A percentile compares a stretch with the other conserved stretches of the same genome.
phyloP scores from a whole-genome alignment of 2,113 vertebrate genomes.

The Ivindomyrus marchei region DNA sequence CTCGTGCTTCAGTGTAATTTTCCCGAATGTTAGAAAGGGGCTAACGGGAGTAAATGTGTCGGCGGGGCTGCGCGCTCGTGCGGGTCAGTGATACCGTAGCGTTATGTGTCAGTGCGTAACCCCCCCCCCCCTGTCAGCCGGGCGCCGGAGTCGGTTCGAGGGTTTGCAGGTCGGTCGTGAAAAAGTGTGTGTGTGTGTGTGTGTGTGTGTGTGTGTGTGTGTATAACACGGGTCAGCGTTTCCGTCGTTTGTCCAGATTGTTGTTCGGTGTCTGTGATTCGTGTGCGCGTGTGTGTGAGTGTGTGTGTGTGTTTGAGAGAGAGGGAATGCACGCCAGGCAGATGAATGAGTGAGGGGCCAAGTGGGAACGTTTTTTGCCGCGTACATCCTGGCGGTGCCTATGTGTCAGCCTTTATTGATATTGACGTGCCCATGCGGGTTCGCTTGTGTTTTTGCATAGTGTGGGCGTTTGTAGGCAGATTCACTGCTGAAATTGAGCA shows the following conservation, averaged over 20 bases:
- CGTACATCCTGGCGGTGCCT: neutral
- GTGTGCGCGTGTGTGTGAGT: neutral
- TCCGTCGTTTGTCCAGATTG: conserved; percentile 19
- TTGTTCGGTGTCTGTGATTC: conserved; percentile 9
- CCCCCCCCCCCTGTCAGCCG: neutral
- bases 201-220: neutral
- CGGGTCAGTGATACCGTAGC: neutral
- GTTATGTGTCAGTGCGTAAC: neutral
- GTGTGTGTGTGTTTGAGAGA: neutral
- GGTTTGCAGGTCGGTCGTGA: neutral
- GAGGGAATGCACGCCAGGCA: neutral
- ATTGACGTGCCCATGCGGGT: neutral
- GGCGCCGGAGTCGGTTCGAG: neutral
- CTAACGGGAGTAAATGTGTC: neutral
- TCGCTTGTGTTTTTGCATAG: conserved; percentile 20
- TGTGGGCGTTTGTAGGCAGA: conserved; percentile 36
- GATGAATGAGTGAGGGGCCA: neutral
- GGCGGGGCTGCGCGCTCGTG: neutral
- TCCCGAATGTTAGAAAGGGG: neutral
- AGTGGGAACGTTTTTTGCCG: neutral
- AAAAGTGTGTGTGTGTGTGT: neutral
- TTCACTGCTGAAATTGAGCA: conserved; percentile 19
- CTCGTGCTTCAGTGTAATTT: neutral
- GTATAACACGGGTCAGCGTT: conserved; percentile 16
- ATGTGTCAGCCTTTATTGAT: conserved; percentile 1